A percentile compares a stretch with the other conserved stretches of the same genome.
Conservation (phyloP, 2,797 vertebrate species). For the Echiichthys vipera region DNA sequence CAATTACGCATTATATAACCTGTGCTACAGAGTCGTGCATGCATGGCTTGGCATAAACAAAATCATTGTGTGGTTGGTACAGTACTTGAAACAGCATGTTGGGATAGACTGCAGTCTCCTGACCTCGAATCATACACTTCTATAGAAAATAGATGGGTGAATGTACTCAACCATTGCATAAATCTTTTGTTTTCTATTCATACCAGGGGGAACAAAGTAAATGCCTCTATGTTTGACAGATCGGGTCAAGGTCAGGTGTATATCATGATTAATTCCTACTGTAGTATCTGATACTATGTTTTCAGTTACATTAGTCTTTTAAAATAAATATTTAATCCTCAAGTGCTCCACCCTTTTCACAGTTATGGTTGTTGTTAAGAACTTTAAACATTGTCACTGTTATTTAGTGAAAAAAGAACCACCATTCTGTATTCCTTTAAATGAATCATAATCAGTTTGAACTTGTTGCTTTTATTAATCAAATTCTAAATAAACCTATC, state of each 20-base stretch:
- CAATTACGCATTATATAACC: constrained; percentile 50
- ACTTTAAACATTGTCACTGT: background rate
- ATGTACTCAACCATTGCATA: background rate
- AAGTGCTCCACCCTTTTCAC: background rate
- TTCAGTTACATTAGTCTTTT: background rate
- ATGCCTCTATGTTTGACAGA: background rate
- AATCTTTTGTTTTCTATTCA: background rate
- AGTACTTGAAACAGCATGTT: background rate
- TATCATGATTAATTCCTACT: too few relatives aligned
- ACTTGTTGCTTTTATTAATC: background rate
- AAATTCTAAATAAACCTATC: background rate
- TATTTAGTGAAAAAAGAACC: background rate
- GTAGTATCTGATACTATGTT: too few relatives aligned
- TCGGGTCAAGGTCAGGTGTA: background rate
- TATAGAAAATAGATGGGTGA: constrained; percentile 1
- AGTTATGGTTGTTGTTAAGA: background rate
- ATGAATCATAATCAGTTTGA: constrained; percentile 1
- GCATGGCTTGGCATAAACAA: constrained; percentile 32
- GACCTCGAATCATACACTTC: constrained; percentile 9
- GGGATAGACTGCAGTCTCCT: constrained; percentile 12
- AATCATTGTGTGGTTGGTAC: constrained; percentile 8
- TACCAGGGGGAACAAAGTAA: background rate
- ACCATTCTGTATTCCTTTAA: background rate
- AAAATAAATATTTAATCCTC: background rate
- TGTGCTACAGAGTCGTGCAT: constrained; percentile 18